Evolutionary conservation across 2,797 vertebrate genomes (phyloP).

Genomic region (Gastrophryne carolinensis): DNA sequence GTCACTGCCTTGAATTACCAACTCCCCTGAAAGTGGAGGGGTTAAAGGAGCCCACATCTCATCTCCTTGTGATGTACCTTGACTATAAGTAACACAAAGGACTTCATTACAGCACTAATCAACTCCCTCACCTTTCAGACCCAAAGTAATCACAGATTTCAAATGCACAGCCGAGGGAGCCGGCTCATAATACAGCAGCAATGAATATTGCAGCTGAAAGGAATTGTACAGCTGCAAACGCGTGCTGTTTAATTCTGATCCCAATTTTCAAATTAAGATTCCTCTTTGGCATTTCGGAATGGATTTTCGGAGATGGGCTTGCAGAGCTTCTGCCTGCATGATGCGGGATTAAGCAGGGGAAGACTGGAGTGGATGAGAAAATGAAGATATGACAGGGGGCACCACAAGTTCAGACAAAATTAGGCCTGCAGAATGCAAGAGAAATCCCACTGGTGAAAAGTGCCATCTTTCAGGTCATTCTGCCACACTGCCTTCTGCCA

Average conservation of each 20-base stretch:
- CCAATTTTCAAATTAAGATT: constrained; percentile 67
- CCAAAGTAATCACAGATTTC: constrained; percentile 63
- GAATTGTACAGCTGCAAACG: constrained; percentile 43
- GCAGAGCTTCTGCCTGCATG: constrained; percentile 60
- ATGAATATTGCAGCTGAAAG: constrained; percentile 48
- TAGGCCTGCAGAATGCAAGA: constrained; percentile 94
- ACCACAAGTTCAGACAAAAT: constrained; percentile 96
- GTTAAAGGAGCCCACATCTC: constrained; percentile 43
- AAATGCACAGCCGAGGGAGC: constrained; percentile 58
- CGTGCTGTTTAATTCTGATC: constrained; percentile 58
- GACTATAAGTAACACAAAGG: constrained; percentile 61
- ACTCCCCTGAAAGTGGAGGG: neutral
- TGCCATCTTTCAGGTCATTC: constrained; percentile 98
- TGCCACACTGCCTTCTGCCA: constrained; percentile 96
- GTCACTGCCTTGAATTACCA: constrained; percentile 16
- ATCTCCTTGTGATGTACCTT: constrained; percentile 57
- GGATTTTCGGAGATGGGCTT: constrained; percentile 62
- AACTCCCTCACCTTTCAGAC: constrained; percentile 60
- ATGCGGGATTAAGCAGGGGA: constrained; percentile 65
- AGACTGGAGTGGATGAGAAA: constrained; percentile 89
- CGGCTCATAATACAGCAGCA: constrained; percentile 45
- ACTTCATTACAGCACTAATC: constrained; percentile 60
- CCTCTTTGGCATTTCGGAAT: constrained; percentile 65
- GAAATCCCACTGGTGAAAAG: constrained; percentile 93
- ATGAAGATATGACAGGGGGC: constrained; percentile 94